Conservation (phyloP, 2,113 vertebrate genomes). For the Capra hircus region DNA sequence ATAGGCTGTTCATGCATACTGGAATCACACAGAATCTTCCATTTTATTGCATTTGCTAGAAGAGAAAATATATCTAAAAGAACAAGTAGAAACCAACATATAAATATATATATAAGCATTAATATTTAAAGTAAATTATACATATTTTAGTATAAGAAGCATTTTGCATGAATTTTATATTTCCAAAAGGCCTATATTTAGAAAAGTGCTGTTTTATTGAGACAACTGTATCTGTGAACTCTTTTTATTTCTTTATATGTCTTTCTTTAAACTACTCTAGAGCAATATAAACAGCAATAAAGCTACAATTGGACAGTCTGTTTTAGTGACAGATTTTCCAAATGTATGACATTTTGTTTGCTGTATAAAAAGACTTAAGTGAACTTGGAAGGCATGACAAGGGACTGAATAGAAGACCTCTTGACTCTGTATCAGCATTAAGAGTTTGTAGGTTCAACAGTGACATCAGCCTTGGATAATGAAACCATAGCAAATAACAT, state of each 20-base stretch:
- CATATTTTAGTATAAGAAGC: background rate
- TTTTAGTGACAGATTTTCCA: constrained; percentile 1
- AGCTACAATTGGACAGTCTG: background rate
- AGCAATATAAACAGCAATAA: background rate
- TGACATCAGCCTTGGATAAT: background rate
- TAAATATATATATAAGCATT: background rate
- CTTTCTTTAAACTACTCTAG: background rate
- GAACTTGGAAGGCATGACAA: background rate
- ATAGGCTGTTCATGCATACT: background rate
- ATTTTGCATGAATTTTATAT: constrained; percentile 2
- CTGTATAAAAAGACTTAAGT: background rate
- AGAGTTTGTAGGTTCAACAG: background rate
- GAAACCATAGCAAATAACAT: background rate
- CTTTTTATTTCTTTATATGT: background rate
- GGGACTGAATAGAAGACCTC: background rate
- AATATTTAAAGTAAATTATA: background rate
- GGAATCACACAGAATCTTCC: background rate
- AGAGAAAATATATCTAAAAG: background rate
- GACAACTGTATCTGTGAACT: background rate
- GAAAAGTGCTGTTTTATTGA: background rate
- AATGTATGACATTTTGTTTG: background rate
- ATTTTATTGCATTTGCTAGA: background rate
- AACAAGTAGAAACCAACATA: background rate
- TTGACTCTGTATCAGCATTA: background rate
- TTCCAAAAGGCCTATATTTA: background rate